Evolutionary conservation across 2,888 invertebrate species (phyloP), one percentile per base, ranked within the genome.

Genomic region (Nymphalis c-album): DNA sequence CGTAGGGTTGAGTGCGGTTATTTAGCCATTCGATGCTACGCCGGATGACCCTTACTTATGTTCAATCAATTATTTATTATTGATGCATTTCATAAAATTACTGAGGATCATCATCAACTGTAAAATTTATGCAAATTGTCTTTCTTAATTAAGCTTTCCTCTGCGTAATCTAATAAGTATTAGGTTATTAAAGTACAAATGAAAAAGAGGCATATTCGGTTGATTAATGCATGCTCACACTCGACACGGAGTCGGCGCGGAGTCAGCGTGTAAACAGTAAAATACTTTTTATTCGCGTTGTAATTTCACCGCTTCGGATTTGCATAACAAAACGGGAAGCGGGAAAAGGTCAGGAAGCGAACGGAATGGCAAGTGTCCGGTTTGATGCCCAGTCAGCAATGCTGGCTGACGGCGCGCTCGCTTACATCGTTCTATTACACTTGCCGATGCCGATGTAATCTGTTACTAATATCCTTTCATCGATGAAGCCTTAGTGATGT

Each of bases 331-430:
- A 90, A 86, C 89, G 86, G 88, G 88, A 88, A 90, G 88, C 89
- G 86, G 88, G 90, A 88, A 90, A 88, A 91, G 92, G 92, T 92
- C 91, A 91, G 91, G 84, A 91, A 91, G 90, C 88, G 91, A 90
- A 91, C 84, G 81, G 84, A 89, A 90, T 88, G 88, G 90, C 89
- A 91, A 91, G 90, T 88, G 91, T 89, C 89, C 88, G 85, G 85
- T 85, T 82, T 86, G 87, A 86, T 86, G 90, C 82, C 81, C 80
- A 86, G 84, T 92, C 91, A 91, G 91, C 91, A 84, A 72, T 83
- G 79, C 81, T 80, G 76, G 80, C 72, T 81, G 80, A 78, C 74
- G 64, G 65, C 68, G 75, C 64, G 76, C 74, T 68, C 78, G 81
- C 83, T 88, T 69, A 22, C 70, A 51, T 71, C 64, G 61, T 18